phyloP scores from a whole-genome alignment of 1,140 invertebrate species.

The Drosophila persimilis region DNA sequence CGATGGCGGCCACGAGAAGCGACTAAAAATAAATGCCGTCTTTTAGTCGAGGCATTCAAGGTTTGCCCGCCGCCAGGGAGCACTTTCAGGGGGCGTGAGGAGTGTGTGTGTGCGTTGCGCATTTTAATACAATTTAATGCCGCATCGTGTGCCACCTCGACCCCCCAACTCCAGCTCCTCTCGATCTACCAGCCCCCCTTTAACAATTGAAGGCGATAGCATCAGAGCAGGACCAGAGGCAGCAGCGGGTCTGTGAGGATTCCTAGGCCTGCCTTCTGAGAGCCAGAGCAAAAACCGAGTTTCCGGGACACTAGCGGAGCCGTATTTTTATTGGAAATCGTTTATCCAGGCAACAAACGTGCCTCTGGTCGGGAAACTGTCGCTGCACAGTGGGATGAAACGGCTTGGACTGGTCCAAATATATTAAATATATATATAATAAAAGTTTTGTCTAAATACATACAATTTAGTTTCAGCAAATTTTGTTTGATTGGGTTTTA shows the following conservation, averaged over 20 bases:
- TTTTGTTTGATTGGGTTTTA: too few relatives aligned
- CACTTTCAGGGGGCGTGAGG: constrained; percentile 47
- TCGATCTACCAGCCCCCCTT: constrained; percentile 21
- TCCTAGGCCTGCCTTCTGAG: constrained; percentile 22
- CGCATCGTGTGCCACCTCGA: constrained; percentile 65
- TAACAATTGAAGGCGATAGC: constrained; percentile 72
- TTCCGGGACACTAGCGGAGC: constrained; percentile 56
- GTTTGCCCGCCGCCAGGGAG: constrained; percentile 51
- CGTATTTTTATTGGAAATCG: constrained; percentile 77
- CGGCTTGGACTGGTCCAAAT: too few relatives aligned
- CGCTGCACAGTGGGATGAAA: constrained; percentile 41
- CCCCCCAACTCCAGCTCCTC: constrained; percentile 1
- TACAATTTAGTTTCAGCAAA: not conserved
- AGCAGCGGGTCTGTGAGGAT: constrained; percentile 34
- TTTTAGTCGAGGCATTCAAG: constrained; percentile 59
- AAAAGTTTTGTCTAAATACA: too few relatives aligned
- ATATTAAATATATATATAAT: too few relatives aligned
- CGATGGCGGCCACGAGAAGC: constrained; percentile 39
- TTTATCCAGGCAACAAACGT: constrained; percentile 69
- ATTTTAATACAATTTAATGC: constrained; percentile 82
- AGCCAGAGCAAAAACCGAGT: constrained; percentile 51
- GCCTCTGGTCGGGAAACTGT: constrained; percentile 30
- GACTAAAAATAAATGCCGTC: constrained; percentile 73
- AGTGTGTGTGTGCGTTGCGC: constrained; percentile 61
- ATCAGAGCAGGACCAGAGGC: constrained; percentile 38